Percentiles rank a stretch among this genome's conserved stretches.
These are phyloP conservation scores for Brachionus koreanus DNA, from an alignment of 1,140 invertebrate genomes.

Conservation along the genomic window DNA sequence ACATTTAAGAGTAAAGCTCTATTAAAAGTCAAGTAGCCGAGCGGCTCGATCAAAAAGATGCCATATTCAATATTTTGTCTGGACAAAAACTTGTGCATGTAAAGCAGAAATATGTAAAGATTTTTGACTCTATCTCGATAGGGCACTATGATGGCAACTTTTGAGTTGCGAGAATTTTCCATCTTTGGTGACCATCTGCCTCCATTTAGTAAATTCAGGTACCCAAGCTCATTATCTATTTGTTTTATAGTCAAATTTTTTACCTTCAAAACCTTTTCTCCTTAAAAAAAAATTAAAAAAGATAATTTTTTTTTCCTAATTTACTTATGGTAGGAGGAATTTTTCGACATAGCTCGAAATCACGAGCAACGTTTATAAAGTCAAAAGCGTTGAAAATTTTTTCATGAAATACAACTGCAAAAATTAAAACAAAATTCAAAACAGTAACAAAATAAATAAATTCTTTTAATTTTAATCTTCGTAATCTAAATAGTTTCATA, in stretches of 20 bases:
- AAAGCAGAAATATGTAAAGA: conserved; percentile 72
- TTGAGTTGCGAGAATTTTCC: neutral
- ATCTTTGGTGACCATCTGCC: conserved; percentile 65
- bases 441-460: neutral
- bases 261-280: neutral
- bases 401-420: neutral
- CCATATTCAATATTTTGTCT: conserved; percentile 79
- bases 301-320: neutral
- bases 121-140: conserved; percentile 77
- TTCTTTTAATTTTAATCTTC: neutral
- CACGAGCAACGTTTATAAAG: neutral
- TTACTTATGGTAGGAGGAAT: conserved; percentile 35
- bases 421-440: neutral
- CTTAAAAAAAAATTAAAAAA: neutral
- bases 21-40: conserved; percentile 67
- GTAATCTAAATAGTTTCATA: neutral
- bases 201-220: conserved; percentile 71
- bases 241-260: neutral
- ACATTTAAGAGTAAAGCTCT: conserved; percentile 89
- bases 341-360: neutral
- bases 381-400: conserved; percentile 19
- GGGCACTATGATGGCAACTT: conserved; percentile 77
- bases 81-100: conserved; percentile 82
- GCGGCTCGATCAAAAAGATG: conserved; percentile 80
- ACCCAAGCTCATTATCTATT: conserved; percentile 63